Conservation (phyloP, 2,797 vertebrate genomes). For the Trachurus trachurus region DNA sequence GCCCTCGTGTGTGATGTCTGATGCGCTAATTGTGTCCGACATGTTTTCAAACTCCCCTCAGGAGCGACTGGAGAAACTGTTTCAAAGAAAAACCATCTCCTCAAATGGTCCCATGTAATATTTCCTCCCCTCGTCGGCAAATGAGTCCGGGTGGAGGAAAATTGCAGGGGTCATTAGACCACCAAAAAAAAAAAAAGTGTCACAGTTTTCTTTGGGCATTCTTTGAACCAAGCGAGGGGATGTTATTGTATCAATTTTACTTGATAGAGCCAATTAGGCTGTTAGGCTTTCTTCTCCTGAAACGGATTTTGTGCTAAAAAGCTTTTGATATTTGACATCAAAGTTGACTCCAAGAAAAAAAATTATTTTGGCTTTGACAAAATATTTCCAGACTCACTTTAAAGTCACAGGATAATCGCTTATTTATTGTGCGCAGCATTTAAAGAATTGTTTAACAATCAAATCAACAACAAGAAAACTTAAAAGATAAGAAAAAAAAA, state of each 20-base stretch:
- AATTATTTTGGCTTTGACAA: slow-evolving; percentile 31
- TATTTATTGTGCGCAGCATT: slow-evolving; percentile 15
- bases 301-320: slow-evolving; percentile 50
- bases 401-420: slow-evolving; percentile 6
- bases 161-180: slow-evolving; percentile 80
- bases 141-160: slow-evolving; percentile 76
- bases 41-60: slow-evolving; percentile 80
- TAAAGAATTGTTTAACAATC: slow-evolving; percentile 4
- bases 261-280: slow-evolving; percentile 77
- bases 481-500: not conserved
- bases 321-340: slow-evolving; percentile 72
- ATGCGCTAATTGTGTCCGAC: slow-evolving; percentile 77
- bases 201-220: slow-evolving; percentile 76
- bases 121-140: slow-evolving; percentile 76
- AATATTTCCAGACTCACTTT: slow-evolving; percentile 16
- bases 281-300: slow-evolving; percentile 56
- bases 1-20: slow-evolving; percentile 52
- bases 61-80: slow-evolving; percentile 72
- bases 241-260: slow-evolving; percentile 85
- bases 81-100: slow-evolving; percentile 76
- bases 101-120: slow-evolving; percentile 74
- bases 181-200: slow-evolving; percentile 56
- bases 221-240: slow-evolving; percentile 73
- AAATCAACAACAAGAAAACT: not conserved
- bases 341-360: slow-evolving; percentile 55